Conservation (phyloP, 2,113 vertebrate species). For the Mellivora capensis region DNA sequence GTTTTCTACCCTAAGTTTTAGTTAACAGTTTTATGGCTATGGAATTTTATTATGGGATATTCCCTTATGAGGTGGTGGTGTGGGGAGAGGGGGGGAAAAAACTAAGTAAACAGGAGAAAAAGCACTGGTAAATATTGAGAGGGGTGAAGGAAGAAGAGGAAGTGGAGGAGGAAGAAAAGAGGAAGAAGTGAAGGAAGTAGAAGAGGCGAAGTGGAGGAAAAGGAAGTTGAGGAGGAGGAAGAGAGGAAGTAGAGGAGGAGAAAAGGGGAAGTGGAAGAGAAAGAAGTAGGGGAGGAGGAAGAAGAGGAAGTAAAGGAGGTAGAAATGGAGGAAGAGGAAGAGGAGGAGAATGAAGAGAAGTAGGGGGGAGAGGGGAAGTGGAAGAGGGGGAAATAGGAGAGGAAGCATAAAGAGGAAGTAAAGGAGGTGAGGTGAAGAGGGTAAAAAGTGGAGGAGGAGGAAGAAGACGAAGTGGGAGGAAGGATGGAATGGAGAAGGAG, state of each 20-base stretch:
- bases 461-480: neutral
- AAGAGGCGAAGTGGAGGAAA: neutral
- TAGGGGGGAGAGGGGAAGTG: neutral
- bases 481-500: neutral
- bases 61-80: neutral
- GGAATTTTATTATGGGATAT: neutral
- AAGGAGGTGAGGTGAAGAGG: neutral
- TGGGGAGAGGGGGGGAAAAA: neutral
- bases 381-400: neutral
- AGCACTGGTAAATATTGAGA: neutral
- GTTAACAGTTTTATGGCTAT: neutral
- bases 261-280: neutral
- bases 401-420: neutral
- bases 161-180: neutral
- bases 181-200: neutral
- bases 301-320: neutral
- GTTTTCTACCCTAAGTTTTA: neutral
- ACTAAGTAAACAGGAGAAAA: neutral
- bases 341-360: neutral
- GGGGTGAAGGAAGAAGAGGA: neutral
- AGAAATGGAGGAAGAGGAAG: neutral
- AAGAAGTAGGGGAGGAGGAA: neutral
- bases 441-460: neutral
- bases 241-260: neutral
- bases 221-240: neutral